These are phyloP conservation scores for Bos javanicus DNA, from an alignment of 2,113 vertebrate genomes.

Conservation along the genomic window DNA sequence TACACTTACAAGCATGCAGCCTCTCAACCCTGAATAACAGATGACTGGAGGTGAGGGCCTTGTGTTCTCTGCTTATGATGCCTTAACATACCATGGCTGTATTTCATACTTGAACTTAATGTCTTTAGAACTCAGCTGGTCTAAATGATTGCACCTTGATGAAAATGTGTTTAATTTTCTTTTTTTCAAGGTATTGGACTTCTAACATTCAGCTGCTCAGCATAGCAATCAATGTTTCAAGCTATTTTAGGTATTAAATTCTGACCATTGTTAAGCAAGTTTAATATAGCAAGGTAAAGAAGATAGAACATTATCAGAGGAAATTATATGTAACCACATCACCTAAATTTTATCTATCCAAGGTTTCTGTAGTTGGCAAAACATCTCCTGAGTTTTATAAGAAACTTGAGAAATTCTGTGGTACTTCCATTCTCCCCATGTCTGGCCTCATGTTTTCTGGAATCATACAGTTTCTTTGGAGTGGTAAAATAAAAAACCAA, in stretches of 20 bases:
- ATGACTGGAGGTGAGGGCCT: background rate
- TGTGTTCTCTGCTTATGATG: background rate
- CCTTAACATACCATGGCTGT: background rate
- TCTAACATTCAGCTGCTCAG: background rate
- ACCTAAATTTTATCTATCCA: background rate
- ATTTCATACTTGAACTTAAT: constrained; percentile 22
- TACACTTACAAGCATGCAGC: accelerated
- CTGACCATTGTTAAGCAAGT: background rate
- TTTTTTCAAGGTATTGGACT: background rate
- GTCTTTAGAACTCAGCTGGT: background rate
- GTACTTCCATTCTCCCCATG: background rate
- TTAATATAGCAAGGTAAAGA: background rate
- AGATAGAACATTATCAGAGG: background rate
- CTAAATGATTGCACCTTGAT: background rate
- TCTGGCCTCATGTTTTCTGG: background rate
- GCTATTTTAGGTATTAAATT: constrained; percentile 32
- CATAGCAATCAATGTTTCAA: background rate
- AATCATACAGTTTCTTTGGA: background rate
- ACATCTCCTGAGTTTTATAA: background rate
- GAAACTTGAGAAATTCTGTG: background rate
- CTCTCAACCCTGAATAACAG: background rate
- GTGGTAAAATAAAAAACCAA: background rate
- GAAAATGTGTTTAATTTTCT: constrained; percentile 33
- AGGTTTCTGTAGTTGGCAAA: background rate
- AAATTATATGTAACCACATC: background rate